A percentile compares a stretch with the other conserved stretches of the same genome.
Evolutionary conservation across 2,113 vertebrate species (phyloP).

Genomic region (Mystacornis crossleyi): DNA sequence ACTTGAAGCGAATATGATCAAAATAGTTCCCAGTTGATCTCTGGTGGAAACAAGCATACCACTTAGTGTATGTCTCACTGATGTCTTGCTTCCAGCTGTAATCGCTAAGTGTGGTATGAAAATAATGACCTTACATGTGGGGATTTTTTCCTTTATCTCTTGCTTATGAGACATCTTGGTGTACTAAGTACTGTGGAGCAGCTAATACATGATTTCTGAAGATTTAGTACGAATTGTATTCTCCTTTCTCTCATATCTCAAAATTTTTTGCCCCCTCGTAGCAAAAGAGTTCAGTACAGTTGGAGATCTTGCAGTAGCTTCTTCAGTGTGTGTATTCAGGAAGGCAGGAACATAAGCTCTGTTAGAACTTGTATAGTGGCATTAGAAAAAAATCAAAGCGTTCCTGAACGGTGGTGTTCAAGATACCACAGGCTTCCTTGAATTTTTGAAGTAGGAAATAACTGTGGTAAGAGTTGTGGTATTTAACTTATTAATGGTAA

Average conservation of each 20-base stretch:
- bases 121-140: not conserved
- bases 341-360: not conserved
- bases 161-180: not conserved
- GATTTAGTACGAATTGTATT: not conserved
- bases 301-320: not conserved
- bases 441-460: constrained; percentile 15
- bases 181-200: not conserved
- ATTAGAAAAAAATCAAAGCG: not conserved
- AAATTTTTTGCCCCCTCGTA: not conserved
- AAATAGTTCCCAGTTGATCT: not conserved
- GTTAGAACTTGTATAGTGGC: not conserved
- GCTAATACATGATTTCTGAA: not conserved
- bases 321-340: not conserved
- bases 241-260: not conserved
- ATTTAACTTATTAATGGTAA: not conserved
- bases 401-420: not conserved
- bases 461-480: not conserved
- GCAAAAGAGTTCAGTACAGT: accelerated
- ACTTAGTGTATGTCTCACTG: not conserved
- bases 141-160: not conserved
- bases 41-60: not conserved
- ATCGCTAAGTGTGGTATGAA: not conserved
- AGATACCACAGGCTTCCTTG: not conserved
- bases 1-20: not conserved
- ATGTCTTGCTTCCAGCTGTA: not conserved